Percentiles rank a stretch among this genome's conserved stretches.
These are phyloP conservation scores for Anarhynchus alexandrinus DNA, from an alignment of 2,113 vertebrate genomes.

Conservation along the genomic window DNA sequence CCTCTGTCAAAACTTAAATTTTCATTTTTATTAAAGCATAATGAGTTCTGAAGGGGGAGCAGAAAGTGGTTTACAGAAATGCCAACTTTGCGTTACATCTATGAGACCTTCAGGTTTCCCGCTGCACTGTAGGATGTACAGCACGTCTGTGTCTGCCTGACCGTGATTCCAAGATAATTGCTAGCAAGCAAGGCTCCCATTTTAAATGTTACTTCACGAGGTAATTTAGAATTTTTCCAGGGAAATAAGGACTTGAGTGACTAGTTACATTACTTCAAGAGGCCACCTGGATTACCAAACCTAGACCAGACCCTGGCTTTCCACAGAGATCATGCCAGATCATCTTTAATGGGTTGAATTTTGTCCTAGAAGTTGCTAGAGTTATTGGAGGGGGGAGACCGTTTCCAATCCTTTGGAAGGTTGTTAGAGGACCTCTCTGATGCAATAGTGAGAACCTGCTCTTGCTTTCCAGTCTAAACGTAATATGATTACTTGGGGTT, in stretches of 20 bases:
- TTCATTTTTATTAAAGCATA: neutral
- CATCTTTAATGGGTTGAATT: neutral
- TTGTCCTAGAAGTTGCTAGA: neutral
- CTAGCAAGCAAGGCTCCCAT: neutral
- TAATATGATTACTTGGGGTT: rapidly evolving
- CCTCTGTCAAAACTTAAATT: neutral
- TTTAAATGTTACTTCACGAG: neutral
- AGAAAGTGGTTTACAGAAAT: neutral
- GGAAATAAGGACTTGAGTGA: neutral
- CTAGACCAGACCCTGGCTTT: neutral
- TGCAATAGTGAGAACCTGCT: neutral
- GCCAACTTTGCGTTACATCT: neutral
- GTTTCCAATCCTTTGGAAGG: neutral
- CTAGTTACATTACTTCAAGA: neutral
- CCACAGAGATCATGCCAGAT: neutral
- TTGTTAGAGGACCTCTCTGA: neutral
- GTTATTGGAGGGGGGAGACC: neutral
- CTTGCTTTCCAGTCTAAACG: neutral
- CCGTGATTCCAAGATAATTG: neutral
- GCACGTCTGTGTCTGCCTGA: neutral
- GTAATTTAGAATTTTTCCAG: neutral
- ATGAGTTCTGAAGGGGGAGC: neutral
- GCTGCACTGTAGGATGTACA: neutral
- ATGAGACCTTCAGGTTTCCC: neutral
- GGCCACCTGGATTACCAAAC: neutral